These are phyloP conservation scores for Drosophila jambulina DNA, from an alignment of 1,140 invertebrate species.

Conservation along the genomic window DNA sequence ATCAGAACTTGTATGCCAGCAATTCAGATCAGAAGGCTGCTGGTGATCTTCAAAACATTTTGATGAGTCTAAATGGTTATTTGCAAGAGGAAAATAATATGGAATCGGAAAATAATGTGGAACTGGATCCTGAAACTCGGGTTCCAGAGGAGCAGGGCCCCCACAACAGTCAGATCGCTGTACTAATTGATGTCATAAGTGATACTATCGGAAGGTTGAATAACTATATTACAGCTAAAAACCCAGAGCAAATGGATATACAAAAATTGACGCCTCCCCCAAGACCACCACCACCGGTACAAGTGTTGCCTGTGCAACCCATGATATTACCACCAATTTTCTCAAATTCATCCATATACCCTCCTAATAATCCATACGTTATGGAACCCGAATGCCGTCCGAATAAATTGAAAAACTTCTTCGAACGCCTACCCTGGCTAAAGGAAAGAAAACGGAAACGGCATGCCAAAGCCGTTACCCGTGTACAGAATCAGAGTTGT, in stretches of 20 bases:
- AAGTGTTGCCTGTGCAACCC: slow-evolving; percentile 51
- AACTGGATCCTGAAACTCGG: background rate
- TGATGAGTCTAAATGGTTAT: slow-evolving; percentile 2
- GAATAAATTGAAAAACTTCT: background rate
- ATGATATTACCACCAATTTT: slow-evolving; percentile 34
- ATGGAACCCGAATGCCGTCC: background rate
- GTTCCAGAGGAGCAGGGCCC: background rate
- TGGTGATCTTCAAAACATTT: slow-evolving; percentile 18
- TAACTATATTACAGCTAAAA: slow-evolving; percentile 17
- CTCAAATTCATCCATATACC: background rate
- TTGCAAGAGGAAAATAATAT: background rate
- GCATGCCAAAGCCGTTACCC: background rate
- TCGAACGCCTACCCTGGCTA: background rate
- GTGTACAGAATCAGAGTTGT: slow-evolving; percentile 25
- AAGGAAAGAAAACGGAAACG: slow-evolving; percentile 34
- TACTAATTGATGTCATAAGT: slow-evolving; percentile 37
- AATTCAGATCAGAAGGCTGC: background rate
- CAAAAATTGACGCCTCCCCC: background rate
- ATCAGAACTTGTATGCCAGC: background rate
- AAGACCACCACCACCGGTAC: background rate
- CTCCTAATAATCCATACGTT: background rate
- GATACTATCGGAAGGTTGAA: slow-evolving; percentile 54
- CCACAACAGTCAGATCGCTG: background rate
- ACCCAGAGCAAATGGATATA: background rate
- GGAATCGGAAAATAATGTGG: background rate